Conservation (phyloP, 2,888 invertebrate species). For the Lithosia quadra region DNA sequence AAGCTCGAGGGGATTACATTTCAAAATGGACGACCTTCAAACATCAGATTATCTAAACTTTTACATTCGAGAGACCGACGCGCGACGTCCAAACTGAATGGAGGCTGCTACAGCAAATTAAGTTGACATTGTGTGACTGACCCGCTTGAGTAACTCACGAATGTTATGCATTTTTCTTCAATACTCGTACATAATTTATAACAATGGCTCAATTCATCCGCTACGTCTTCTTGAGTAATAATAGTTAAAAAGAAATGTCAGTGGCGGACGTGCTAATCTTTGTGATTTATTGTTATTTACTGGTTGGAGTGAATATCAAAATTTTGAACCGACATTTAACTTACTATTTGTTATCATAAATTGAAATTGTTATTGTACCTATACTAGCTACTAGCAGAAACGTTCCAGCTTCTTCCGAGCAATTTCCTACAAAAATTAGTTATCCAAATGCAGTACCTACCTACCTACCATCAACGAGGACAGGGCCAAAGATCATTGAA, state of each 20-base stretch:
- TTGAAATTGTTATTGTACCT: too few relatives aligned
- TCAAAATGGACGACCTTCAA: slow-evolving; percentile 76
- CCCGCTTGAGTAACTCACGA: slow-evolving; percentile 60
- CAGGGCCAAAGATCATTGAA: too few relatives aligned
- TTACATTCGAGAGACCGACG: slow-evolving; percentile 70
- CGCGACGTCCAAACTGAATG: slow-evolving; percentile 67
- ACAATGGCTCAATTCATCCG: slow-evolving; percentile 36
- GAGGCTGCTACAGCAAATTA: slow-evolving; percentile 65
- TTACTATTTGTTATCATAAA: neutral
- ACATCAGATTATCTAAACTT: slow-evolving; percentile 78
- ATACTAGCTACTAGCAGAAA: too few relatives aligned
- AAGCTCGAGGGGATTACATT: slow-evolving; percentile 75
- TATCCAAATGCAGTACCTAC: too few relatives aligned
- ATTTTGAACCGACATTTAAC: slow-evolving; percentile 22
- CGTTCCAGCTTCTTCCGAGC: too few relatives aligned
- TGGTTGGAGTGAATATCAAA: slow-evolving; percentile 27
- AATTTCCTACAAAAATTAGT: too few relatives aligned
- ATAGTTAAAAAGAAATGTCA: slow-evolving; percentile 23
- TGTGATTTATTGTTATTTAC: slow-evolving; percentile 41
- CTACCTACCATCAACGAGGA: too few relatives aligned
- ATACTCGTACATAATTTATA: slow-evolving; percentile 43
- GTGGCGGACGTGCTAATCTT: slow-evolving; percentile 33
- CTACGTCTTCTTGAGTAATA: slow-evolving; percentile 35
- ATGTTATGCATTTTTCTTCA: slow-evolving; percentile 51
- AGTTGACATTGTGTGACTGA: slow-evolving; percentile 66